Base-by-base conservation (phyloP, 2,888 invertebrate species). In the Biston stratarius region DNA sequence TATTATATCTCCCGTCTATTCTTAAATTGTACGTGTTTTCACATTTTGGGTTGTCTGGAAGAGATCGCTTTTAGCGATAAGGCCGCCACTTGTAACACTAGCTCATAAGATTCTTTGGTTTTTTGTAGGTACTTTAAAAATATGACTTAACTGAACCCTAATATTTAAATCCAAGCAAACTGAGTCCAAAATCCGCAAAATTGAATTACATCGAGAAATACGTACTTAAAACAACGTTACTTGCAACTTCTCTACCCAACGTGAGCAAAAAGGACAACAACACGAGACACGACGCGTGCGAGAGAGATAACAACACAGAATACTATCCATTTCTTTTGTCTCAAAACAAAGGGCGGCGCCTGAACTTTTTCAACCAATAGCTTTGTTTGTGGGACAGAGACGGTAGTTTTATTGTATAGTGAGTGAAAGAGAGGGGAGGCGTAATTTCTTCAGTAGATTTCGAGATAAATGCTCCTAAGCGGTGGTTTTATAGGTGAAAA, bases 141-240 rank as follows among this genome's bases (percentile, higher is more conserved):
- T 59, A n/a, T 24, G 42, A 42, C 14, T 15, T 15, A 34, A 42
- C 6, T 8, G 42, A 53, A 10, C 51, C n/a, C 34, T 15, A 42
- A 58, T 42, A 51, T 58, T 47, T 34, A 58, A 58, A 58, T 57
- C 49, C 33, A 44, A 55, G 15, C 14, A 24, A 15, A 57, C 61
- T 44, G 59, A 62, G 49, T 51, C 56, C 67, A 53, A 61, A 74
- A 76, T 74, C 66, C 48, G 15, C 61, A 61, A 61, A 75, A 77
- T 73, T 69, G 74, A 72, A 78, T 69, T 77, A 79, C 74, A 71
- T 74, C 72, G 65, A 61, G 61, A 59, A 64, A 67, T 64, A 64
- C 74, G 77, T 80, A 85, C 85, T 86, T 84, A 83, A 83, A 86
- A 82, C 75, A 72, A 77, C 77, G 82, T 84, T 83, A 72, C 75